phyloP scores from a whole-genome alignment of 2,888 invertebrate genomes.

The Platerodrilus igneus region DNA sequence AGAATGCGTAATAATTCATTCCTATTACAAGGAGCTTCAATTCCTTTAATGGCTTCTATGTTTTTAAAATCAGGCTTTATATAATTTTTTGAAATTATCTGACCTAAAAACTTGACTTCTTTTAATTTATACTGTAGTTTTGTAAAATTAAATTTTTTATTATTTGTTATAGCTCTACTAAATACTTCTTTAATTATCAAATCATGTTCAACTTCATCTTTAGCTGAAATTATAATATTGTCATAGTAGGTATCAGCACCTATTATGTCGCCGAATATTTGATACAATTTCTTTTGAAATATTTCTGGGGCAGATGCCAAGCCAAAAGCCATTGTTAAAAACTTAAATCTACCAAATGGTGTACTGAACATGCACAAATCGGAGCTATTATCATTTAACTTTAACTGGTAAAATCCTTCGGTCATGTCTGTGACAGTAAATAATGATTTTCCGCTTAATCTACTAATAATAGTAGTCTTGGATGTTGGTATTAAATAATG shows the following conservation, averaged over 20 bases:
- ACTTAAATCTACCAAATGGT: too few relatives aligned
- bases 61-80: too few relatives aligned
- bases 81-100: slow-evolving; percentile 14
- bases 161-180: slow-evolving; percentile 18
- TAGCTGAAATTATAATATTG: slow-evolving; percentile 24
- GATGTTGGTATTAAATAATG: slow-evolving; percentile 30
- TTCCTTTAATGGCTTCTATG: too few relatives aligned
- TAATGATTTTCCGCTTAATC: slow-evolving; percentile 26
- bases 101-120: slow-evolving; percentile 10
- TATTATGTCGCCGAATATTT: slow-evolving; percentile 25
- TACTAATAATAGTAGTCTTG: slow-evolving; percentile 29
- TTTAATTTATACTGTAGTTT: slow-evolving; percentile 26
- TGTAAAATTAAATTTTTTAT: slow-evolving; percentile 27
- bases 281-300: slow-evolving; percentile 25
- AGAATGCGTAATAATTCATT: slow-evolving; percentile 9
- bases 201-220: slow-evolving; percentile 24
- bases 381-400: slow-evolving; percentile 28
- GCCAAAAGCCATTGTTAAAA: slow-evolving; percentile 33
- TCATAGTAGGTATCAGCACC: slow-evolving; percentile 11
- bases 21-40: too few relatives aligned
- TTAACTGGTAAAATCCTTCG: slow-evolving; percentile 30
- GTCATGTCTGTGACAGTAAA: slow-evolving; percentile 30
- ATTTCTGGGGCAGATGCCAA: slow-evolving; percentile 29
- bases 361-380: slow-evolving; percentile 32
- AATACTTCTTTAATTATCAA: slow-evolving; percentile 16